Conservation (phyloP, 2,888 invertebrate species). For the Eupithecia abbreviata region DNA sequence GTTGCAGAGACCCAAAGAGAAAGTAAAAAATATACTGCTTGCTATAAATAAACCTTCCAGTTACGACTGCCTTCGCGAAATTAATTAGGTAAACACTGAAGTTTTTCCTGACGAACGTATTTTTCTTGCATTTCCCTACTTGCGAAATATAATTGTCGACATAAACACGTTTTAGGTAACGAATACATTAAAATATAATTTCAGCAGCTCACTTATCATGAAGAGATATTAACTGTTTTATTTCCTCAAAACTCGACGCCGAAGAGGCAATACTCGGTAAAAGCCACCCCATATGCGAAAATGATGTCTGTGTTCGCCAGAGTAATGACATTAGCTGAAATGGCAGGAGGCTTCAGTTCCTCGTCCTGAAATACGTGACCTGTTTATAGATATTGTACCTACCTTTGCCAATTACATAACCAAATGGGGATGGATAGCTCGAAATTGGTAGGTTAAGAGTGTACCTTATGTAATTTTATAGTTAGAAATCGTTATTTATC, state of each 20-base stretch:
- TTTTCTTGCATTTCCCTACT: background rate
- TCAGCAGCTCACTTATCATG: slow-evolving; percentile 12
- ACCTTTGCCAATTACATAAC: slow-evolving; percentile 24
- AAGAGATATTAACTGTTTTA: slow-evolving; percentile 25
- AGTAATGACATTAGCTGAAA: slow-evolving; percentile 71
- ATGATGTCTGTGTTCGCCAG: slow-evolving; percentile 56
- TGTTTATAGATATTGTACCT: slow-evolving; percentile 50
- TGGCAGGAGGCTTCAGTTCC: slow-evolving; percentile 67
- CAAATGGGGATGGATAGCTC: slow-evolving; percentile 9
- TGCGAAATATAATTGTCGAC: background rate
- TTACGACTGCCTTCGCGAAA: slow-evolving; percentile 9
- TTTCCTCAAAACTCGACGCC: slow-evolving; percentile 17
- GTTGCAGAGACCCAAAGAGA: slow-evolving; percentile 5
- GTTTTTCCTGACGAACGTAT: background rate
- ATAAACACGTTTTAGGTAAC: background rate
- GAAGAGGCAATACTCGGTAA: slow-evolving; percentile 27
- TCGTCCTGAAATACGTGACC: slow-evolving; percentile 62
- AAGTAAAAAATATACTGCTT: slow-evolving; percentile 10
- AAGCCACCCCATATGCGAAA: slow-evolving; percentile 36
- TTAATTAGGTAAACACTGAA: slow-evolving; percentile 5
- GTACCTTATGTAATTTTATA: too few relatives aligned
- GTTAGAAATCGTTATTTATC: too few relatives aligned
- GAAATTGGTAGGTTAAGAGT: slow-evolving; percentile 9
- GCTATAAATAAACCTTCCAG: slow-evolving; percentile 12
- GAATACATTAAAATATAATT: background rate